phyloP scores from a whole-genome alignment of 1,140 invertebrate genomes.

The Trichonephila clavata region DNA sequence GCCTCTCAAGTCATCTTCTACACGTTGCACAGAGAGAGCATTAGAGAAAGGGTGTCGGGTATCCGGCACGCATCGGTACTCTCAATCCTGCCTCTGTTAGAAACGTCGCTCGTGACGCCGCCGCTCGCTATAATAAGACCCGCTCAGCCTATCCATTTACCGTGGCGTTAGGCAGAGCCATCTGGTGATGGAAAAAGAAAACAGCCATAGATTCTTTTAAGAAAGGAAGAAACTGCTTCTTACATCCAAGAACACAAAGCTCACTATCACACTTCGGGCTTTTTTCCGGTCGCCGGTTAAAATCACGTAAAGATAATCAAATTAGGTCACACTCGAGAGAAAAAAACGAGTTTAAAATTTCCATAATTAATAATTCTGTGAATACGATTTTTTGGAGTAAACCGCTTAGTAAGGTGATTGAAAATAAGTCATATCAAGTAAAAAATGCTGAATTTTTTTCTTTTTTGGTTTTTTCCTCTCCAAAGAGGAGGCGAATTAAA shows the following conservation, averaged over 20 bases:
- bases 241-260: not conserved
- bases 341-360: not conserved
- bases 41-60: not conserved
- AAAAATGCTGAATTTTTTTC: too few relatives aligned
- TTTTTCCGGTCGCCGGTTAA: not conserved
- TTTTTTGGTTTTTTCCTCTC: too few relatives aligned
- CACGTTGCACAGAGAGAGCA: not conserved
- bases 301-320: not conserved
- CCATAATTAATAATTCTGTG: not conserved
- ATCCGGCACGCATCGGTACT: slow-evolving; percentile 16
- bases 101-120: slow-evolving; percentile 1
- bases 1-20: slow-evolving; percentile 24
- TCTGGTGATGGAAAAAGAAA: slow-evolving; percentile 1
- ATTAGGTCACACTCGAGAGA: not conserved
- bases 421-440: too few relatives aligned
- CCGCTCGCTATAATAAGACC: slow-evolving; percentile 5
- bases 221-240: not conserved
- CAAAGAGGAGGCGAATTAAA: too few relatives aligned
- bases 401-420: too few relatives aligned
- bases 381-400: too few relatives aligned
- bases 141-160: not conserved
- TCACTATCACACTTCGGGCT: not conserved
- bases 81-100: not conserved
- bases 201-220: not conserved
- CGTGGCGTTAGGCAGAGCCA: not conserved